Conservation (phyloP, 2,888 invertebrate species). For the Penaeus monodon region DNA sequence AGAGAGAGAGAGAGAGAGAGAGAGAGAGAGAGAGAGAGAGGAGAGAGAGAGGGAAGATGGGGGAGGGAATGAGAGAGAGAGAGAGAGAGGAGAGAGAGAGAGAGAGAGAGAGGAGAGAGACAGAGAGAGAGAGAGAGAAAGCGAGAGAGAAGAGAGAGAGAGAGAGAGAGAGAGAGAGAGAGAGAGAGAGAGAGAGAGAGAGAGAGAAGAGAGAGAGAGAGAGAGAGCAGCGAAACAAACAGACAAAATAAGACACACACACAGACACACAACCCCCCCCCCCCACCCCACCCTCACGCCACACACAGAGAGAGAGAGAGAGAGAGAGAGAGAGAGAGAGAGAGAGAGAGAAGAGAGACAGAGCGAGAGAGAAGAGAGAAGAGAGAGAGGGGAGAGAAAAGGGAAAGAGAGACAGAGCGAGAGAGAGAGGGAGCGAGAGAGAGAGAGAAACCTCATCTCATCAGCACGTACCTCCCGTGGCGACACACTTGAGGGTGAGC, state of each 20-base stretch:
- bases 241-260: no score
- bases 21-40: background rate
- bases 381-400: background rate
- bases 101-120: background rate
- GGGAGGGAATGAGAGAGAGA: background rate
- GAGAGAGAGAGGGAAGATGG: background rate
- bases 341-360: background rate
- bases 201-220: background rate
- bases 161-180: no score
- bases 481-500: constrained; percentile 56
- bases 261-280: no score
- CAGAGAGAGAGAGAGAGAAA: background rate
- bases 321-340: background rate
- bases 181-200: background rate
- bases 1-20: constrained; percentile 11
- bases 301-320: no score
- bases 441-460: background rate
- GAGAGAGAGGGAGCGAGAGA: constrained; percentile 7
- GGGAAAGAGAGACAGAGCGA: background rate
- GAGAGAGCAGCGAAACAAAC: no score
- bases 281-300: no score
- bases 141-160: no score
- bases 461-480: constrained; percentile 51
- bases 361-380: background rate
- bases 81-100: background rate